Base-by-base conservation (phyloP, 92 coral and sea anemone genomes). In the Paramuricea clavata region DNA sequence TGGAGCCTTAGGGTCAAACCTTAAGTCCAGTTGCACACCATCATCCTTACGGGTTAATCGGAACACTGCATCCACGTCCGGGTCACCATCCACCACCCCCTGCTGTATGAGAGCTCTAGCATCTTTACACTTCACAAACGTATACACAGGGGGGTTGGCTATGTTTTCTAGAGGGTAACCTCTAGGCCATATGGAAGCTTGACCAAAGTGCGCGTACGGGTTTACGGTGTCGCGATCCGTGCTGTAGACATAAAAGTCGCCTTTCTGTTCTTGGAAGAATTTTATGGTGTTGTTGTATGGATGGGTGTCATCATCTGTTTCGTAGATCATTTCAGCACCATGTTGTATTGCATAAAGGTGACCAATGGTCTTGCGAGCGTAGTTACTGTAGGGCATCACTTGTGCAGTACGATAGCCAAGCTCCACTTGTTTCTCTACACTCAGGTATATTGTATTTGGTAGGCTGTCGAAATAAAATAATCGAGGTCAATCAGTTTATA, bases 271-370 rank as follows among this genome's bases (percentile, higher is more conserved):
- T 56, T 93, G 94, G 59, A 78, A 83, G 83, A 95, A 95, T 12
- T 92, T 90, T 33, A 97, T 83, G 73, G 92, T 76, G 5, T 96
- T 98, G 50, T 88, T 85, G 16, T 91, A 85, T 42, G 99, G 99
- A 13, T 92, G 92, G 47, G 95, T 97, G 85, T 97, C 98, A 47
- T 97, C 99, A 49, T 97, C 99, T 68, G 99, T 97, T 50, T 97
- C 99, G 33, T 97, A 97, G 41, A 97, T 94, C 65, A 91, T 82
- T 74, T 94, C 91, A 15, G 99, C 99, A 0, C 99, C 99, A 69
- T 97, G 99, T 26, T 97, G 95, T 47, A 97, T 97, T 33, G 99
- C 99, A 67, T 97, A 97, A 12, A 97, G 94, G 76, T 94, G 93
- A 8, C 98, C 99, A 77, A 97, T 88, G 75, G 95, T 97, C 83